Evolutionary conservation across 2,113 vertebrate genomes (phyloP).

Genomic region (Cacatua alba): DNA sequence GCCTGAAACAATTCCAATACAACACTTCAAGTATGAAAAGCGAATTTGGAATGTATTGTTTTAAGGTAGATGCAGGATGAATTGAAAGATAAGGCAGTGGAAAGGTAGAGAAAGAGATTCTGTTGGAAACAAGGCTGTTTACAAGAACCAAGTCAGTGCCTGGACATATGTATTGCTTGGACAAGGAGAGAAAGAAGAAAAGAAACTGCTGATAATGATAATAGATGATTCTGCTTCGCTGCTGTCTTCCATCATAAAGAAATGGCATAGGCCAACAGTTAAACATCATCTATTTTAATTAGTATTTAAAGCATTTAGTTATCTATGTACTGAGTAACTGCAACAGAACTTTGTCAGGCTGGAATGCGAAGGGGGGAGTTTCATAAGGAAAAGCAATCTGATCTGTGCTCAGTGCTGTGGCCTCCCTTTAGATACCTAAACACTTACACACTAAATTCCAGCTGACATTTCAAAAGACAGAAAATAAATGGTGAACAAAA

Average conservation of each 20-base stretch:
- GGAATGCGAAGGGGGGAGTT: conserved; percentile 11
- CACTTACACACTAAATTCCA: background rate
- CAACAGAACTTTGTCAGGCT: conserved; percentile 42
- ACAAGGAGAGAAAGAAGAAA: conserved; percentile 20
- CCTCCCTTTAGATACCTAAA: conserved; percentile 23
- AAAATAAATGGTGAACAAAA: background rate
- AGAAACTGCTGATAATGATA: conserved; percentile 37
- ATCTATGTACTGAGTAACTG: conserved; percentile 36
- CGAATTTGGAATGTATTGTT: conserved; percentile 49
- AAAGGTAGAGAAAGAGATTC: conserved; percentile 25
- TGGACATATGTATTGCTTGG: background rate
- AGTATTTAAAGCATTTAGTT: conserved; percentile 43
- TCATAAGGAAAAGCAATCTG: conserved; percentile 14
- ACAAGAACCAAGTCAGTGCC: background rate
- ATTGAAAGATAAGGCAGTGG: conserved; percentile 58
- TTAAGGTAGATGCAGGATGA: conserved; percentile 60
- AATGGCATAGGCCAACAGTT: conserved; percentile 37
- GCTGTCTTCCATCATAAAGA: conserved; percentile 47
- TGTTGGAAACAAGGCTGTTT: conserved; percentile 27
- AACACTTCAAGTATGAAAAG: conserved; percentile 52
- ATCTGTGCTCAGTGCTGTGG: background rate
- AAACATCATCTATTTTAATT: conserved; percentile 58
- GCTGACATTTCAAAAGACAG: background rate
- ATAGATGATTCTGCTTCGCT: conserved; percentile 11
- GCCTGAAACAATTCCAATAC: conserved; percentile 63